phyloP scores from a whole-genome alignment of 2,888 invertebrate genomes.

The Temnothorax unifasciatus region DNA sequence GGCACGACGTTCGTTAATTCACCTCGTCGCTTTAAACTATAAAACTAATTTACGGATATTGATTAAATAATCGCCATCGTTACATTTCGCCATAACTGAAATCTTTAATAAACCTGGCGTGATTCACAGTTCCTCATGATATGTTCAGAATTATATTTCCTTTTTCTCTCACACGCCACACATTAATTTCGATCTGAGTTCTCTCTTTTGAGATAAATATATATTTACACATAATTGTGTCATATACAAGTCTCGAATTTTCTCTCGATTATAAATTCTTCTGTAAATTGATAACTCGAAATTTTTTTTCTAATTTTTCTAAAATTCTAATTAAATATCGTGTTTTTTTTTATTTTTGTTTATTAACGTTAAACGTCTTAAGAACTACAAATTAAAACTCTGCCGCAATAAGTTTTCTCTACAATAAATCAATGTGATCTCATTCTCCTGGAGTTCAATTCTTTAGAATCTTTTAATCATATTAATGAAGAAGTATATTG shows the following conservation, averaged over 20 bases:
- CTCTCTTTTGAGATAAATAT: constrained; percentile 57
- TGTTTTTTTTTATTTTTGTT: not conserved
- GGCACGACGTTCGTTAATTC: constrained; percentile 58
- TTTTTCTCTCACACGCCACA: constrained; percentile 46
- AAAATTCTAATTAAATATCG: not conserved
- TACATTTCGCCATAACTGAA: constrained; percentile 36
- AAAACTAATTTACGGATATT: constrained; percentile 67
- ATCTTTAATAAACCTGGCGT: constrained; percentile 59
- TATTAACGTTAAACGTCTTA: not conserved
- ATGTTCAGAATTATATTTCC: constrained; percentile 50
- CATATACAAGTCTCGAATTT: not conserved
- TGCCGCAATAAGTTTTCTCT: not conserved
- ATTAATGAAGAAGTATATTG: not conserved
- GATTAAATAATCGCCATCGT: constrained; percentile 63
- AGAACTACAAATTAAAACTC: constrained; percentile 4
- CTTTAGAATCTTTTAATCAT: not conserved
- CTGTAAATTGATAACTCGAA: not conserved
- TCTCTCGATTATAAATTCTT: not conserved
- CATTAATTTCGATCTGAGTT: constrained; percentile 59
- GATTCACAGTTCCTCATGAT: constrained; percentile 56
- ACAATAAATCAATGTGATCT: not conserved
- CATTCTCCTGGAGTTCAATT: not conserved
- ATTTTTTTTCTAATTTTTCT: not conserved
- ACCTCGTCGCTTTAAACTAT: constrained; percentile 36
- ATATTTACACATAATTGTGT: not conserved